Percentiles rank a stretch among this genome's conserved stretches.
These are phyloP conservation scores for Eupithecia inturbata DNA, from an alignment of 2,888 invertebrate genomes.

Conservation along the genomic window DNA sequence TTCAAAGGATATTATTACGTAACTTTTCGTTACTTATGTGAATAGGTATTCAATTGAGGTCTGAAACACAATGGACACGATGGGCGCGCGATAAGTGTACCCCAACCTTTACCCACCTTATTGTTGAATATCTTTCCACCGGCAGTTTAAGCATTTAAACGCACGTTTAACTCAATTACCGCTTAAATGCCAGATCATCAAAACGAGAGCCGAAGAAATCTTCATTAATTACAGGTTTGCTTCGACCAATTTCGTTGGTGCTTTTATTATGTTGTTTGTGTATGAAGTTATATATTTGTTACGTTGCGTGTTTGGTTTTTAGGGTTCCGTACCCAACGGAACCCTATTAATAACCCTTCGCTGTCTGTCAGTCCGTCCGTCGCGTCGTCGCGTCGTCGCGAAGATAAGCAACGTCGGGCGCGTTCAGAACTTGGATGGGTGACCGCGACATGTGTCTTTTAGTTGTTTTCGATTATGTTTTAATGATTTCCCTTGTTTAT, in stretches of 20 bases:
- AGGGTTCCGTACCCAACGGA: too few relatives aligned
- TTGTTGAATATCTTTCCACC: slow-evolving; percentile 44
- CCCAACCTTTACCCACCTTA: slow-evolving; percentile 37
- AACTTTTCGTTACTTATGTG: background rate
- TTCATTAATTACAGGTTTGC: slow-evolving; percentile 59
- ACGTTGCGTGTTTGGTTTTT: background rate
- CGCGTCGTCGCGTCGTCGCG: too few relatives aligned
- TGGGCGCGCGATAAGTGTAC: slow-evolving; percentile 7
- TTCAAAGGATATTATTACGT: background rate
- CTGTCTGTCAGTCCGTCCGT: too few relatives aligned
- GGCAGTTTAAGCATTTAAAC: slow-evolving; percentile 37
- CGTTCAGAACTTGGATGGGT: too few relatives aligned
- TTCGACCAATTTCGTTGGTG: background rate
- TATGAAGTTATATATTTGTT: background rate
- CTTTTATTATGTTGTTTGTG: background rate
- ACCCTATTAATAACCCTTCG: too few relatives aligned
- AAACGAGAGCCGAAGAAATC: slow-evolving; percentile 53
- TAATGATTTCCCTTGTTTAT: too few relatives aligned
- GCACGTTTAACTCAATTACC: slow-evolving; percentile 44
- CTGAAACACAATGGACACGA: background rate
- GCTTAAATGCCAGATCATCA: slow-evolving; percentile 45
- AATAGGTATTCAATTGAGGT: background rate
- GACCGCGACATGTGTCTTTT: too few relatives aligned
- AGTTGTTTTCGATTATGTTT: too few relatives aligned
- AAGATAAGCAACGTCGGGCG: too few relatives aligned